Evolutionary conservation across 2,888 invertebrate species (phyloP).

Genomic region (Didymodactylos carnosus): DNA sequence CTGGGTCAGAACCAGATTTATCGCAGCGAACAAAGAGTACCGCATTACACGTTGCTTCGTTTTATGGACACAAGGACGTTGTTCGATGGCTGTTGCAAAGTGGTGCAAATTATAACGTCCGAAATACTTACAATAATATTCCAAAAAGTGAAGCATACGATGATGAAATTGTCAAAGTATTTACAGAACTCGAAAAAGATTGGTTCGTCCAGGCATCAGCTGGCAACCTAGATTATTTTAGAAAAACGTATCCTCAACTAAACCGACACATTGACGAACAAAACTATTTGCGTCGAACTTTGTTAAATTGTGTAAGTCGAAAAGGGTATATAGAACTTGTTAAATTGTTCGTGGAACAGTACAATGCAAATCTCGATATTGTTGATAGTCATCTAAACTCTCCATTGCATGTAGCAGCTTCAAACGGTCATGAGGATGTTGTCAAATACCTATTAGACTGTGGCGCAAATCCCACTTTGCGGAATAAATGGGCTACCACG

Average conservation of each 20-base stretch:
- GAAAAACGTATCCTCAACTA: not conserved
- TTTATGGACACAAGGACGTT: not conserved
- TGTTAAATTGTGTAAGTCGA: not conserved
- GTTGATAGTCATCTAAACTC: not conserved
- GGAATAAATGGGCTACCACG: not conserved
- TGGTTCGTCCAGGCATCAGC: not conserved
- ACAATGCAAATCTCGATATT: not conserved
- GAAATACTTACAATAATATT: not conserved
- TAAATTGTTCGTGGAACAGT: not conserved
- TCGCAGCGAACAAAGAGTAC: not conserved
- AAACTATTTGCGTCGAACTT: not conserved
- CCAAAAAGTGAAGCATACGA: not conserved
- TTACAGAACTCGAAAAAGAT: not conserved
- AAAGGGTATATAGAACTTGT: not conserved
- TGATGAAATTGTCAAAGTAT: not conserved
- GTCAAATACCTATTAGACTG: slow-evolving; percentile 23
- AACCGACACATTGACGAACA: not conserved
- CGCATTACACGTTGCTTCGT: not conserved
- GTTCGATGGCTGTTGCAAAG: not conserved
- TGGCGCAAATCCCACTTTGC: not conserved
- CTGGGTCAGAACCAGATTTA: not conserved
- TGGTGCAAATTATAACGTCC: not conserved
- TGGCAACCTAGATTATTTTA: not conserved
- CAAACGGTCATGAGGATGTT: slow-evolving; percentile 32
- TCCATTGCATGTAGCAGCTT: slow-evolving; percentile 32